Base-by-base conservation (phyloP, 2,797 vertebrate species). In the Remorina albescens region DNA sequence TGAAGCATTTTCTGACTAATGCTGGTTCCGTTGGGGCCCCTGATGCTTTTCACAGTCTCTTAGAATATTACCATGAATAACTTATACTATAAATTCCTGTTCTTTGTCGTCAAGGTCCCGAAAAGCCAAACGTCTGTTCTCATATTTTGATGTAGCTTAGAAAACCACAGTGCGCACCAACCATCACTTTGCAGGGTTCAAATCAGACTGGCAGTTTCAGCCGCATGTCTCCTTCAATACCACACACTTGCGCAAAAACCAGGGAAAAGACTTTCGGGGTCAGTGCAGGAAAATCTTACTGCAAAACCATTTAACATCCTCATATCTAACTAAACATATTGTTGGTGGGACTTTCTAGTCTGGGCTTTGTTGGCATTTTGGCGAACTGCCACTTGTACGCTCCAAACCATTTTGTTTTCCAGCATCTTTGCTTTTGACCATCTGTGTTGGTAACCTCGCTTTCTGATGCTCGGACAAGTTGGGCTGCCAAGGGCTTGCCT, bases 271-370 rank as follows among this genome's bases (percentile, higher is more conserved):
- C 37, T 51, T 56, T 5, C 18, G 6, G 7, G 18, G 61, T 58
- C 1, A 6, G 15, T 42, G 49, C 11, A 36, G 37, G 53, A 51
- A 57, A 60, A 71, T 50, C 53, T 76, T 2, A 2, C 64, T 4
- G 23, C 60, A 67, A 74, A 74, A 44, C 55, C 37, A 37, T 66
- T 88, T 80, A 77, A 70, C 83, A 78, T 84, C 78, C 78, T 79
- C 72, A 44, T 86, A 89, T 89, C 84, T 86, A 72, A 78, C 85
- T 36, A 69, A 88, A 83, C 90, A 88, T 85, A 85, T 83, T 89
- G 87, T 84, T 74, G 56, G 32, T 63, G 80, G 59, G 78, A 85
- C 85, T 74, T 86, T 80, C 81, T 65, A 67, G 69, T 83, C 79
- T 79, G 26, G 5, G 78, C 82, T 89, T 85, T 87, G 84, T 81